Percentiles rank a stretch among this genome's conserved stretches.
phyloP scores from a whole-genome alignment of 2,113 vertebrate genomes.

The Galbula dea region DNA sequence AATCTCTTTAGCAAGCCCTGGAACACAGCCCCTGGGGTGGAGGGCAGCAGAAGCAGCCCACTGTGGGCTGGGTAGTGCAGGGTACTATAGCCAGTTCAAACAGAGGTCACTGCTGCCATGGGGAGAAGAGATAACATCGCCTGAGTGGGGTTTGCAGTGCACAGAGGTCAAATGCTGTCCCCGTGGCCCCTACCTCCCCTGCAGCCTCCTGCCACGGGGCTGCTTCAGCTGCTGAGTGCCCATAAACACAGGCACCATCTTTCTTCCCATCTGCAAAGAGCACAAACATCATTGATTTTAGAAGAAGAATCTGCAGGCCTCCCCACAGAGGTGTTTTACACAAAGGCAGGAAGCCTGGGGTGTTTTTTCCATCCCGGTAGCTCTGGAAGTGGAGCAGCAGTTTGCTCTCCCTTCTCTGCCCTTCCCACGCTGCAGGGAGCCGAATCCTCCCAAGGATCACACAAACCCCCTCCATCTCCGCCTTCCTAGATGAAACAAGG shows the following conservation, averaged over 20 bases:
- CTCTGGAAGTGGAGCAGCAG: neutral
- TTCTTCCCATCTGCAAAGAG: slow-evolving; percentile 15
- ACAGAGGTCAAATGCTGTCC: neutral
- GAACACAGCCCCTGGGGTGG: fast-evolving
- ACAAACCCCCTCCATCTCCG: neutral
- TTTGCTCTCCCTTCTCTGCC: neutral
- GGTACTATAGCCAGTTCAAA: neutral
- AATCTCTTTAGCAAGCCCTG: neutral
- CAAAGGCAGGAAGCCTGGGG: slow-evolving; percentile 29
- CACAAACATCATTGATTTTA: slow-evolving; percentile 59
- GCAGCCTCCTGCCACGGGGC: neutral
- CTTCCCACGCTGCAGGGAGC: neutral
- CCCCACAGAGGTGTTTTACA: slow-evolving; percentile 35
- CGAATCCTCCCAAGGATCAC: fast-evolving
- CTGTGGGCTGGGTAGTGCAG: neutral
- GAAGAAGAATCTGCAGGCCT: slow-evolving; percentile 31
- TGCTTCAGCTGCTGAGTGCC: neutral
- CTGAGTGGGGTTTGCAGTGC: neutral
- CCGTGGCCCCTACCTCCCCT: no score
- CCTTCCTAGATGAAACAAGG: neutral
- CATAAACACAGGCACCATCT: neutral
- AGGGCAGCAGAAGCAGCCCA: neutral
- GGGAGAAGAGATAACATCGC: neutral
- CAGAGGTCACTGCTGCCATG: neutral
- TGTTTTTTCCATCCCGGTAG: neutral